phyloP scores from a whole-genome alignment of 2,113 vertebrate genomes.

The Channa maculata region DNA sequence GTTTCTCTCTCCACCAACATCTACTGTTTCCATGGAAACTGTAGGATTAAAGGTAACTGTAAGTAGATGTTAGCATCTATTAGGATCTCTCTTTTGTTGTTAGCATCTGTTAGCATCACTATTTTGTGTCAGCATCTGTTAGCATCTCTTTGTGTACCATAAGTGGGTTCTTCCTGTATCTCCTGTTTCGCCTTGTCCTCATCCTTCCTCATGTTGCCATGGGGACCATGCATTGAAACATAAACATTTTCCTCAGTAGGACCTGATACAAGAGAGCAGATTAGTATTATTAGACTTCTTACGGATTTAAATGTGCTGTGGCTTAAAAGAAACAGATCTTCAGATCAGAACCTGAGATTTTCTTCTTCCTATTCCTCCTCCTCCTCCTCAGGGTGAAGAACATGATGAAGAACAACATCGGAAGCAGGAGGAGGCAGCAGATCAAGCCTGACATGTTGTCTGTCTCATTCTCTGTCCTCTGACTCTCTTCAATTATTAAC shows the following conservation, averaged over 20 bases:
- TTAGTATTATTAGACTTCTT: neutral
- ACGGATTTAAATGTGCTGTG: too few relatives aligned
- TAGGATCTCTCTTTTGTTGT: neutral
- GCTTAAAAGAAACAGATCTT: too few relatives aligned
- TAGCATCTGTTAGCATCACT: neutral
- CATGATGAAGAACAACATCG: conserved; percentile 6
- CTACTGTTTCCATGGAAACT: conserved; percentile 8
- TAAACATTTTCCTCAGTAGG: conserved; percentile 16
- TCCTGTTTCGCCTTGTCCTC: neutral
- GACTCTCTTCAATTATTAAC: too few relatives aligned
- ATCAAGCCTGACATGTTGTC: neutral
- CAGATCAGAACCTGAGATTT: conserved; percentile 10
- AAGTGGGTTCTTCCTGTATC: conserved; percentile 3
- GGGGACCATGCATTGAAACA: conserved; percentile 12
- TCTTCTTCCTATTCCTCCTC: neutral
- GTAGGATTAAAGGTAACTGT: conserved; percentile 19
- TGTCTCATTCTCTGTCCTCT: neutral
- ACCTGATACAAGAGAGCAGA: conserved; percentile 19
- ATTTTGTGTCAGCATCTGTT: neutral
- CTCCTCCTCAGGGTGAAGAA: conserved; percentile 16
- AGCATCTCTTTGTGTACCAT: conserved; percentile 32
- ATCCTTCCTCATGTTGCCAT: neutral
- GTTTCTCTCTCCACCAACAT: too few relatives aligned
- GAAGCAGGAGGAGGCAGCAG: neutral
- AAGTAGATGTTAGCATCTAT: neutral